A percentile compares a stretch with the other conserved stretches of the same genome.
phyloP scores from a whole-genome alignment of 2,797 vertebrate genomes.

The Platyrinchus mystaceus region DNA sequence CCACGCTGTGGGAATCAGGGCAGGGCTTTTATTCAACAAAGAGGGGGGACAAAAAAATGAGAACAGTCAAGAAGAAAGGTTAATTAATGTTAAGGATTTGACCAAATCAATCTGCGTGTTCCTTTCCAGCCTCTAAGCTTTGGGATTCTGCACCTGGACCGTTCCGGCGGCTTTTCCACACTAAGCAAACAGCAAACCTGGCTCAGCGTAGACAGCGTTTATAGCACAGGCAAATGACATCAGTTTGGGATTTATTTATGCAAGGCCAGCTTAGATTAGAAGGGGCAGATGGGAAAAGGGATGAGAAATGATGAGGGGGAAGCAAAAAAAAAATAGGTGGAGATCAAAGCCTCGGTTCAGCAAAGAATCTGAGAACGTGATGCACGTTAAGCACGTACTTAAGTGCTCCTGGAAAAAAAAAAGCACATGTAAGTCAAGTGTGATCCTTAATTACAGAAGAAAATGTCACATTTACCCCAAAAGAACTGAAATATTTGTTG shows the following conservation, averaged over 20 bases:
- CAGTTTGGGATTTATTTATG: not conserved
- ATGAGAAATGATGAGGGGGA: not conserved
- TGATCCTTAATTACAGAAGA: not conserved
- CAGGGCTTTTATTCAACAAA: not conserved
- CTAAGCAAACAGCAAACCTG: not conserved
- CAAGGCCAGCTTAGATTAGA: not conserved
- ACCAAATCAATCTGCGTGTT: not conserved
- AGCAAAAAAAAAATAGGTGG: not conserved
- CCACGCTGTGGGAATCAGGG: not conserved
- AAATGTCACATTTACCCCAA: not conserved
- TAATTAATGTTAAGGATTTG: not conserved
- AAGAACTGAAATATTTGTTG: not conserved
- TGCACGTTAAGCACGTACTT: not conserved
- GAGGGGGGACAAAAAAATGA: not conserved
- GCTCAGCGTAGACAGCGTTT: not conserved
- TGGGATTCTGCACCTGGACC: not conserved
- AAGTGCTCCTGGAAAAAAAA: not conserved
- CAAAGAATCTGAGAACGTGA: not conserved
- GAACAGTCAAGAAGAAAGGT: not conserved
- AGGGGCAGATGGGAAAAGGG: not conserved
- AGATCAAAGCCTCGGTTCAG: not conserved
- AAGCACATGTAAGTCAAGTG: rapidly evolving
- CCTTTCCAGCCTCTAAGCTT: not conserved
- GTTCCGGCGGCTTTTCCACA: not conserved
- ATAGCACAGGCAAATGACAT: not conserved